These are phyloP conservation scores for Morpho achilles DNA, from an alignment of 2,888 invertebrate genomes.

Conservation along the genomic window DNA sequence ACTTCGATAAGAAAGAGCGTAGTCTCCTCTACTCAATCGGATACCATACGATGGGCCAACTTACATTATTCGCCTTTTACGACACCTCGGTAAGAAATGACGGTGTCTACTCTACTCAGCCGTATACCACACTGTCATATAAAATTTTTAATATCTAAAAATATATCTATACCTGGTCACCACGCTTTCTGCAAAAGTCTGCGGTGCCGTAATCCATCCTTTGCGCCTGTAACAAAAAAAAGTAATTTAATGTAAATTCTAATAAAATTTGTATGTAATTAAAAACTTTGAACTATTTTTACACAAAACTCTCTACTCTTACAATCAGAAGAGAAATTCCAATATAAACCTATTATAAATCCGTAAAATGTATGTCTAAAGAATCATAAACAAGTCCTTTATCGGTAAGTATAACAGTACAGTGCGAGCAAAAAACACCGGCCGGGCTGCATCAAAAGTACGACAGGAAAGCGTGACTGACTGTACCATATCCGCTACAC, in stretches of 20 bases:
- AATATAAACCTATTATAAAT: too few relatives aligned
- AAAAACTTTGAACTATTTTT: too few relatives aligned
- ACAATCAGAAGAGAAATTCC: too few relatives aligned
- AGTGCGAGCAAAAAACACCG: conserved; percentile 29
- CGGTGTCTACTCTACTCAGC: too few relatives aligned
- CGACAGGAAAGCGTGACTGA: conserved; percentile 51
- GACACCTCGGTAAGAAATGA: too few relatives aligned
- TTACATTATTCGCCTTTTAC: too few relatives aligned
- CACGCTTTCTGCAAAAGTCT: conserved; percentile 66
- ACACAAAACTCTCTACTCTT: too few relatives aligned
- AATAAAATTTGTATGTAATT: too few relatives aligned
- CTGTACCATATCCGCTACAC: conserved; percentile 46
- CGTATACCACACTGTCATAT: background rate
- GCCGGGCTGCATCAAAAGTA: conserved; percentile 37
- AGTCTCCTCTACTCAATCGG: too few relatives aligned
- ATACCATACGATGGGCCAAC: too few relatives aligned
- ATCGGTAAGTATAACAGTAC: conserved; percentile 16
- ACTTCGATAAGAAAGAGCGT: too few relatives aligned
- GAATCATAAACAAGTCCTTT: conserved; percentile 17
- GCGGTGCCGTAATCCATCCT: conserved; percentile 70
- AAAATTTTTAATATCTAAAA: background rate
- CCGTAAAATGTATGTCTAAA: background rate
- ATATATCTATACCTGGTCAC: conserved; percentile 57
- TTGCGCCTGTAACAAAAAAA: conserved; percentile 63
- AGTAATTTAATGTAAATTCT: background rate